These are phyloP conservation scores for Meles meles DNA, from an alignment of 2,113 vertebrate species.

Conservation along the genomic window DNA sequence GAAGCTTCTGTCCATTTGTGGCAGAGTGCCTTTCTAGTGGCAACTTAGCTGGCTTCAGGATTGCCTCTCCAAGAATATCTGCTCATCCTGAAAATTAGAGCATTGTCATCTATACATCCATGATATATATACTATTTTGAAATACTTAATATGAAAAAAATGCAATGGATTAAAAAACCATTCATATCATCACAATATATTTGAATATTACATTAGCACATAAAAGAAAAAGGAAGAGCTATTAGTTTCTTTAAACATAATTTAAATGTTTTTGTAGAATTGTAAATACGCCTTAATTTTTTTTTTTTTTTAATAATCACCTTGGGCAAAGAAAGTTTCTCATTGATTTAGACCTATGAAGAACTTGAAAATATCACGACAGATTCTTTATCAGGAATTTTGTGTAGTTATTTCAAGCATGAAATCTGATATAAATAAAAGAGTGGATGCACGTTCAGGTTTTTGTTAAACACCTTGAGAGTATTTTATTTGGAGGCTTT, in stretches of 20 bases:
- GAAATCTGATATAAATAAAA: background rate
- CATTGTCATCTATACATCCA: background rate
- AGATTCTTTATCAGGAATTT: constrained; percentile 22
- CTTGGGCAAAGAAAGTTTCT: constrained; percentile 5
- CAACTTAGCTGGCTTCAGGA: background rate
- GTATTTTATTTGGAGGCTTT: constrained; percentile 26
- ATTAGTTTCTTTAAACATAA: background rate
- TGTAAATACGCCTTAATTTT: background rate
- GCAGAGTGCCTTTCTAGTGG: background rate
- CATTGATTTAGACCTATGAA: background rate
- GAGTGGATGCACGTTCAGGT: background rate
- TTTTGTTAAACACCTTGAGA: constrained; percentile 21
- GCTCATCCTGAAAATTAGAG: constrained; percentile 35
- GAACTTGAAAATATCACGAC: background rate
- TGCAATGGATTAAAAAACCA: background rate
- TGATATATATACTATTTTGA: background rate
- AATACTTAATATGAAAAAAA: constrained; percentile 1
- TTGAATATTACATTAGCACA: constrained; percentile 10
- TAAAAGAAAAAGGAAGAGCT: constrained; percentile 1
- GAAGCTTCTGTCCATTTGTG: background rate
- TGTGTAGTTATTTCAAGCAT: constrained; percentile 20
- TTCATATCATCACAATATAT: constrained; percentile 24
- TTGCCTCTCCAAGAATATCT: background rate
- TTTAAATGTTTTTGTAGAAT: constrained; percentile 42
- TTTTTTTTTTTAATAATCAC: background rate